Evolutionary conservation across 1,140 invertebrate genomes (phyloP).

Genomic region (Drosophila saltans): DNA sequence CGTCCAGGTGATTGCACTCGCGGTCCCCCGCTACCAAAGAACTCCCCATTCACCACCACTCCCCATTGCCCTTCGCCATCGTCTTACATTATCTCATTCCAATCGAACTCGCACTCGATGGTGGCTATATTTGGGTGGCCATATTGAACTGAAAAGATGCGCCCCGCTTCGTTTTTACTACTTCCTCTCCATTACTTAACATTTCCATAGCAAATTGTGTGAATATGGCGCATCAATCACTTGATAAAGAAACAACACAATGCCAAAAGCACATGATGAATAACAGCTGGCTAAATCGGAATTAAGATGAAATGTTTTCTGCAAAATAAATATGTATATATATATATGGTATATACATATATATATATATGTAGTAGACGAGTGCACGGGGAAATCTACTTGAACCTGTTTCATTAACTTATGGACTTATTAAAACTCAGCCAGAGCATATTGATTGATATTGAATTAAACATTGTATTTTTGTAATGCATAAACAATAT

Average conservation of each 20-base stretch:
- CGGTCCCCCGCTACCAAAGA: not conserved
- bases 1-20: slow-evolving; percentile 72
- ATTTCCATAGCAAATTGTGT: slow-evolving; percentile 63
- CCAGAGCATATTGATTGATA: slow-evolving; percentile 44
- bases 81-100: not conserved
- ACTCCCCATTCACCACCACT: not conserved
- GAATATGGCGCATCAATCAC: slow-evolving; percentile 77
- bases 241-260: slow-evolving; percentile 67
- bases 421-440: slow-evolving; percentile 22
- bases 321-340: slow-evolving; percentile 47
- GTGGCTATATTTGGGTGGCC: slow-evolving; percentile 44
- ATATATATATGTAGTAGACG: slow-evolving; percentile 8
- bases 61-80: not conserved
- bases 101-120: not conserved
- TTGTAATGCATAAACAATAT: not conserved
- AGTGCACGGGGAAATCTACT: slow-evolving; percentile 40
- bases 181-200: slow-evolving; percentile 68
- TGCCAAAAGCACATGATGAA: slow-evolving; percentile 68
- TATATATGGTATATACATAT: not conserved
- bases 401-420: slow-evolving; percentile 52
- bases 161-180: slow-evolving; percentile 41
- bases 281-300: slow-evolving; percentile 65
- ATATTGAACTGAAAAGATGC: slow-evolving; percentile 10
- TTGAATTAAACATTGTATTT: slow-evolving; percentile 19
- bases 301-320: slow-evolving; percentile 69